Base-by-base conservation (phyloP, 2,113 vertebrate genomes). In the Cryptomyrus ogoouensis region DNA sequence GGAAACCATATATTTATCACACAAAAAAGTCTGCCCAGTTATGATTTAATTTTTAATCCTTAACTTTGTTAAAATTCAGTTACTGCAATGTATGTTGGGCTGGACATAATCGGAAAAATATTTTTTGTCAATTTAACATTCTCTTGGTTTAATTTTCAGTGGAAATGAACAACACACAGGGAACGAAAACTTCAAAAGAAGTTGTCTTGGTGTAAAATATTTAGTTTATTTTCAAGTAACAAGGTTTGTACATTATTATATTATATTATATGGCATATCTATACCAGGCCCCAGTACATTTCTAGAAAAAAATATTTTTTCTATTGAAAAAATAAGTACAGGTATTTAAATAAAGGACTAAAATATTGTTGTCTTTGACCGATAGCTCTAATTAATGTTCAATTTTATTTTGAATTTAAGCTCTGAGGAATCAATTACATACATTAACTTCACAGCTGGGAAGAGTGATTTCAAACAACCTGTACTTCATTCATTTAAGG, bases 391-490 rank as follows among this genome's bases (percentile, higher is more conserved):
- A 24, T 84, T 46, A 84, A 24, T 84, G 4, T 47, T 84, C 44
- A 46, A 46, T 47, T 84, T n/a, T 24, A 88, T 88, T 88, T 35
- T 92, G 52, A 53, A 53, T 53, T 53, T 91, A 91, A 97, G 96
- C n/a, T 88, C 92, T 35, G 95, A 96, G 87, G 91, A 93, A 56
- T 94, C 95, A 85, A 95, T 94, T 42, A 96, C 93, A 88, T 96
- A 96, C 92, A 91, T 91, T 88, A 97, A 96, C 90, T 97, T 97
- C 92, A 94, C 95, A 15, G 90, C 90, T 47, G 94, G 93, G 2
- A 91, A 94, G 17, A 94, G 90, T 80, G 39, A 94, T 83, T 88
- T 93, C 58, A 90, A 90, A 88, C 95, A 92, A 94, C 92, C 92
- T 39, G 88, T 95, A 0, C 31, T 93, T 7, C 96, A 97, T 84